These are phyloP conservation scores for Phorcus lineatus DNA, from an alignment of 2,888 invertebrate genomes.

Conservation along the genomic window DNA sequence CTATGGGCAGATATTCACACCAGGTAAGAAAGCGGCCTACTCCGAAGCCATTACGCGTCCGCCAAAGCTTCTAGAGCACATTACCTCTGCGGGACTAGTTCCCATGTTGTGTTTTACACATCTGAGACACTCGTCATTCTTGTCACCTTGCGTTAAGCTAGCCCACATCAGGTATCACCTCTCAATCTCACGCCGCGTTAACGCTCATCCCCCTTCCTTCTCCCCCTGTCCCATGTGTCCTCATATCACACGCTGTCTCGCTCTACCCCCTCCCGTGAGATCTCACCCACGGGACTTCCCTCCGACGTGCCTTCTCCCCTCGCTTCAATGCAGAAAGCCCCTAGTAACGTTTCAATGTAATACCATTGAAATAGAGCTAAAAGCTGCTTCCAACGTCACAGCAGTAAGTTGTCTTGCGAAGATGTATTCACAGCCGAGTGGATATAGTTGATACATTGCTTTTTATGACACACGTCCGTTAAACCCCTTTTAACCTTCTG, in stretches of 20 bases:
- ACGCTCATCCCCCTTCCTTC: background rate
- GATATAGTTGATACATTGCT: constrained; percentile 8
- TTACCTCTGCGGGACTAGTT: background rate
- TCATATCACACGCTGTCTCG: background rate
- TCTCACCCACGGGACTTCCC: background rate
- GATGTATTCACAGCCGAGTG: background rate
- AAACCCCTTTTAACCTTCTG: background rate
- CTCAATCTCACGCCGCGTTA: background rate
- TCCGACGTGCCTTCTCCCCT: background rate
- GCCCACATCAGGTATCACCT: background rate
- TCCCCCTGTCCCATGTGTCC: background rate
- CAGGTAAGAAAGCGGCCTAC: too few relatives aligned
- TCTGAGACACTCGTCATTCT: background rate
- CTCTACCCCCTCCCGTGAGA: background rate
- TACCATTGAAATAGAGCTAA: background rate
- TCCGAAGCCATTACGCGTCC: too few relatives aligned
- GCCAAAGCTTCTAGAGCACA: background rate
- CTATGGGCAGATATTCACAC: too few relatives aligned
- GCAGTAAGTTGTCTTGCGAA: background rate
- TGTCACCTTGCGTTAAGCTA: constrained; percentile 2
- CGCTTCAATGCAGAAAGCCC: background rate
- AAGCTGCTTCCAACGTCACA: constrained; percentile 13
- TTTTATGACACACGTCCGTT: background rate
- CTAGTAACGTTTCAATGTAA: background rate
- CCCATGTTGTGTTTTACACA: constrained; percentile 10